A percentile compares a stretch with the other conserved stretches of the same genome.
Conservation (phyloP, 2,888 invertebrate genomes). For the Panorpa germanica region DNA sequence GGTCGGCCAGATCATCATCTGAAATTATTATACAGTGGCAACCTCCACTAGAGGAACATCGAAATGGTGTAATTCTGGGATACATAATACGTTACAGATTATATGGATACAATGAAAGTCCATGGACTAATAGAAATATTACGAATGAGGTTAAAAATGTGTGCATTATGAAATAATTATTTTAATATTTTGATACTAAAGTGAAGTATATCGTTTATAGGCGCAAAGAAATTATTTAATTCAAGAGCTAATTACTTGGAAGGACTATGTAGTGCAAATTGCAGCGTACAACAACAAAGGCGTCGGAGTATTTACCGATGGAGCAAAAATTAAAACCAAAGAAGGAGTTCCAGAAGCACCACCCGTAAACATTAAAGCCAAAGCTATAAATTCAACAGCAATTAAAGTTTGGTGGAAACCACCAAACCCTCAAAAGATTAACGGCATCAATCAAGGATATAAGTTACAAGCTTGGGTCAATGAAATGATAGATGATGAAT, state of each 20-base stretch:
- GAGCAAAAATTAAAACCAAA: constrained; percentile 83
- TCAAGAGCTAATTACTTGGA: constrained; percentile 90
- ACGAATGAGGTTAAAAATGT: constrained; percentile 57
- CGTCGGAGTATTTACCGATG: constrained; percentile 78
- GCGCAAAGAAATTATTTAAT: constrained; percentile 81
- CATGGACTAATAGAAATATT: constrained; percentile 82
- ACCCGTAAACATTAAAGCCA: constrained; percentile 62
- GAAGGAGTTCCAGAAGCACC: constrained; percentile 91
- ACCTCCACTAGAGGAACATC: constrained; percentile 81
- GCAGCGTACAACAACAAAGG: constrained; percentile 96
- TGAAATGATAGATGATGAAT: constrained; percentile 29
- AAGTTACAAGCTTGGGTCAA: constrained; percentile 76
- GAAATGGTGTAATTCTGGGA: constrained; percentile 88
- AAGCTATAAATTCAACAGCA: constrained; percentile 73
- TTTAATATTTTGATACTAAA: constrained; percentile 10
- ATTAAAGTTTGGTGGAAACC: constrained; percentile 82
- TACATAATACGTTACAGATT: constrained; percentile 84
- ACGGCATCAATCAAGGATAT: constrained; percentile 93
- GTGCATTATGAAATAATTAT: constrained; percentile 2
- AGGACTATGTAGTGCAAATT: constrained; percentile 90
- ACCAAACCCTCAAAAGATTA: constrained; percentile 92
- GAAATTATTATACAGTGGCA: constrained; percentile 97
- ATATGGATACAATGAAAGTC: constrained; percentile 79
- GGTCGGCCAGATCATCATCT: constrained; percentile 82
- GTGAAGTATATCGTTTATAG: no score